phyloP scores from a whole-genome alignment of 2,888 invertebrate genomes.

The Drosophila anomalata region DNA sequence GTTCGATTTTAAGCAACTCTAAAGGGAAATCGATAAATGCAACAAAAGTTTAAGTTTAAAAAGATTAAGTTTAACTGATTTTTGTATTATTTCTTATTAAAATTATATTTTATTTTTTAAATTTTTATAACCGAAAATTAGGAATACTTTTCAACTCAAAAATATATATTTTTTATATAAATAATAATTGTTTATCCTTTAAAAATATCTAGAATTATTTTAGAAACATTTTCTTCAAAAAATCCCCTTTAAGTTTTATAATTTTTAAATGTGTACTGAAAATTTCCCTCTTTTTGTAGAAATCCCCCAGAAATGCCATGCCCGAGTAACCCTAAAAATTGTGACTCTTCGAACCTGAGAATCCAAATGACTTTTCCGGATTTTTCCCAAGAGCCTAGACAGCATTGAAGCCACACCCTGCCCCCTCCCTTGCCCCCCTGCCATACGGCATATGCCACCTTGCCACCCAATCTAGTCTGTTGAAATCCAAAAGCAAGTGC shows the following conservation, averaged over 20 bases:
- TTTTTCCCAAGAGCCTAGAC: background rate
- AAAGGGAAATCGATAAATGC: background rate
- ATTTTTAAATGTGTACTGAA: background rate
- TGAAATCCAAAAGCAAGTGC: conserved; percentile 35
- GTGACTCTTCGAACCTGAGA: background rate
- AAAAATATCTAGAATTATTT: too few species aligned
- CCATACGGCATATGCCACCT: background rate
- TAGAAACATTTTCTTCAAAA: too few species aligned
- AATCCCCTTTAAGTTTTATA: background rate
- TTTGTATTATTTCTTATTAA: background rate
- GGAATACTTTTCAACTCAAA: too few species aligned
- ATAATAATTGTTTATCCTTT: too few species aligned
- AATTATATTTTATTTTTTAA: background rate
- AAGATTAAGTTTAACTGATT: background rate
- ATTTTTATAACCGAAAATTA: too few species aligned
- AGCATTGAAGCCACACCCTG: background rate
- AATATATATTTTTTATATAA: too few species aligned
- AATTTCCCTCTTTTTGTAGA: background rate
- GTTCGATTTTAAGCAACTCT: background rate
- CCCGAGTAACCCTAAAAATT: background rate
- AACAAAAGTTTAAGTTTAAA: background rate
- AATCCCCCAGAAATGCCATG: background rate
- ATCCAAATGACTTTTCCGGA: conserved; percentile 4
- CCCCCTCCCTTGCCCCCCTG: background rate
- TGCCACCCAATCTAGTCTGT: background rate